A percentile compares a stretch with the other conserved stretches of the same genome.
Conservation (phyloP, 2,888 invertebrate genomes). For the Thera britannica region DNA sequence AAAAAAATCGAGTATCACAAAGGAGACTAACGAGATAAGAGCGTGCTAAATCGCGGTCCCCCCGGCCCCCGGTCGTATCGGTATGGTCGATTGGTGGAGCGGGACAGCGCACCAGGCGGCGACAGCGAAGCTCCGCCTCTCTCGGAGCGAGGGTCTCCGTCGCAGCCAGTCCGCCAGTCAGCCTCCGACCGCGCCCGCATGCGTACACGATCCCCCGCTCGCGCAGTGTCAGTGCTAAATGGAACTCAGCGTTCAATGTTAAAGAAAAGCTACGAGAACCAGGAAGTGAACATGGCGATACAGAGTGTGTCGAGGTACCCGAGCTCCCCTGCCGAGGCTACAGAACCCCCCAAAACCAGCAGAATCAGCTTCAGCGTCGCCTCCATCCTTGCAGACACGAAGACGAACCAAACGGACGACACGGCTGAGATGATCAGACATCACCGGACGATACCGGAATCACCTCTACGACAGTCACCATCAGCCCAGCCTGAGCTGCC, state of each 20-base stretch:
- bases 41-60: conserved; percentile 83
- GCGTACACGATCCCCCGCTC: conserved; percentile 79
- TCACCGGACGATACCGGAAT: conserved; percentile 79
- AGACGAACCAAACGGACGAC: conserved; percentile 82
- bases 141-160: conserved; percentile 57
- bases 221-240: conserved; percentile 77
- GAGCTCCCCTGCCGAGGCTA: conserved; percentile 87
- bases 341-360: conserved; percentile 86
- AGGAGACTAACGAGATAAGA: conserved; percentile 85
- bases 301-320: conserved; percentile 87
- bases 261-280: conserved; percentile 83
- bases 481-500: conserved; percentile 77
- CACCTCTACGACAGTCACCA: conserved; percentile 77
- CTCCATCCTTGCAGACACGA: conserved; percentile 93
- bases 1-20: conserved; percentile 83
- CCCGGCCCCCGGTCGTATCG: conserved; percentile 77
- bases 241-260: conserved; percentile 86
- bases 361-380: conserved; percentile 95
- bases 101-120: conserved; percentile 59
- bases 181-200: conserved; percentile 81
- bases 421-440: conserved; percentile 81
- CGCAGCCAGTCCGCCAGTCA: conserved; percentile 70
- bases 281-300: conserved; percentile 88
- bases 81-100: conserved; percentile 81
- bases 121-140: conserved; percentile 46